Evolutionary conservation across 2,888 invertebrate genomes (phyloP).

Genomic region (Apoda limacodes): DNA sequence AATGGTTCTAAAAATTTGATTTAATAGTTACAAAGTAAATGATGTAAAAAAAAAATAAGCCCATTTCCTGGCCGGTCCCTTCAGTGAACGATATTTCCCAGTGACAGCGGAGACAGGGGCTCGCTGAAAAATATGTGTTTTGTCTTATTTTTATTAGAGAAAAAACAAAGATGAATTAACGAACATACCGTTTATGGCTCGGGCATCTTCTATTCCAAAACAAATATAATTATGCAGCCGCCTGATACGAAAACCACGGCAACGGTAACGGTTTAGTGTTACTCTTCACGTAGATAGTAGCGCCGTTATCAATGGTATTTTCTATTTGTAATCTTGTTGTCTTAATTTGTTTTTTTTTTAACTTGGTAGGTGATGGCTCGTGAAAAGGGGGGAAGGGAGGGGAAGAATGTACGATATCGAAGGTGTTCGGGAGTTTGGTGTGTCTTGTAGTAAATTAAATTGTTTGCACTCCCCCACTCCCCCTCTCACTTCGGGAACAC

Average conservation of each 20-base stretch:
- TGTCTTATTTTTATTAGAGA: conserved; percentile 61
- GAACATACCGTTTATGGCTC: conserved; percentile 49
- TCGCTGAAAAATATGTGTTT: conserved; percentile 34
- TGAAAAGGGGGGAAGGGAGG: conserved; percentile 48
- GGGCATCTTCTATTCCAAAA: no score
- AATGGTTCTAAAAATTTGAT: no score
- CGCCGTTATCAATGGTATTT: no score
- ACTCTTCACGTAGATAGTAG: conserved; percentile 7
- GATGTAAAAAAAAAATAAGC: no score
- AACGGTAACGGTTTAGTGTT: conserved; percentile 35
- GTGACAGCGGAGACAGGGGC: conserved; percentile 15
- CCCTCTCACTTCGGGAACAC: conserved; percentile 24
- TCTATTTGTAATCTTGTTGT: conserved; percentile 25
- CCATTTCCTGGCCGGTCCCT: no score
- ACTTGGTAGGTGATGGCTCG: conserved; percentile 29
- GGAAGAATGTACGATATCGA: conserved; percentile 48
- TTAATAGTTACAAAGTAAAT: no score
- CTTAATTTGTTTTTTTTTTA: conserved; percentile 27
- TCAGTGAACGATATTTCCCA: no score
- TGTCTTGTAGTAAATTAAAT: conserved; percentile 56
- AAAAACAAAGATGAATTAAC: conserved; percentile 63
- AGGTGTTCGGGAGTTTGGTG: conserved; percentile 28
- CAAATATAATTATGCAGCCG: no score
- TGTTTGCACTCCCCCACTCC: conserved; percentile 38
- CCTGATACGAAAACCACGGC: no score